Evolutionary conservation across 1,140 invertebrate species (phyloP).

Genomic region (Berghia stephanieae): DNA sequence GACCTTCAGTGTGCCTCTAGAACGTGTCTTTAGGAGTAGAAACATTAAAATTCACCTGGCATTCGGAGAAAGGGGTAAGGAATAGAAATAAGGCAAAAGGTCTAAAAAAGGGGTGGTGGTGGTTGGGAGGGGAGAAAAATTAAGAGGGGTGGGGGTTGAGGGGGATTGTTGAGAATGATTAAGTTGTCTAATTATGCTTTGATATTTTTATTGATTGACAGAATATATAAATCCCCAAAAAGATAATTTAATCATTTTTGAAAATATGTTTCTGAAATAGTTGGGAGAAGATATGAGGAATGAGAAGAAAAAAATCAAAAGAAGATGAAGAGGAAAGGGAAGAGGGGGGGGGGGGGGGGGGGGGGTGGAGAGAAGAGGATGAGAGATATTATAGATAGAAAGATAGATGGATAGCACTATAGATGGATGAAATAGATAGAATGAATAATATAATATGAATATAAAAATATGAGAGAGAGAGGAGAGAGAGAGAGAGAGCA

Average conservation of each 20-base stretch:
- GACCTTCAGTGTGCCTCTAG: background rate
- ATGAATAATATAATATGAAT: background rate
- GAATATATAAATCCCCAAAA: background rate
- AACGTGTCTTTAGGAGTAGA: background rate
- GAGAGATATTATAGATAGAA: background rate
- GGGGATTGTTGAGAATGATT: background rate
- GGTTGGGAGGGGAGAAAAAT: background rate
- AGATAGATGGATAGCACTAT: constrained; percentile 10
- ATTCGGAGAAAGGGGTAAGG: no score
- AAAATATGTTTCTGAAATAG: background rate
- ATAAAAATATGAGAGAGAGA: no score
- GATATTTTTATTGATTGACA: background rate
- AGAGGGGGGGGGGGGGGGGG: background rate
- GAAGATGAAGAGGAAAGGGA: background rate
- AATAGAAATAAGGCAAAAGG: no score
- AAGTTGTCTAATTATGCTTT: background rate
- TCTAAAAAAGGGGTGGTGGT: background rate
- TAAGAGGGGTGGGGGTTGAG: background rate
- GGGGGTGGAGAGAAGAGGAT: background rate
- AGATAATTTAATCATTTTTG: background rate
- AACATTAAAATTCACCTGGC: no score
- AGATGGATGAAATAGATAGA: background rate
- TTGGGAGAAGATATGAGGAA: background rate
- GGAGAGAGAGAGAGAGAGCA: background rate
- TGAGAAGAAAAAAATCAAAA: background rate